A percentile compares a stretch with the other conserved stretches of the same genome.
phyloP scores from a whole-genome alignment of 2,888 invertebrate genomes.

The Agrochola lota region DNA sequence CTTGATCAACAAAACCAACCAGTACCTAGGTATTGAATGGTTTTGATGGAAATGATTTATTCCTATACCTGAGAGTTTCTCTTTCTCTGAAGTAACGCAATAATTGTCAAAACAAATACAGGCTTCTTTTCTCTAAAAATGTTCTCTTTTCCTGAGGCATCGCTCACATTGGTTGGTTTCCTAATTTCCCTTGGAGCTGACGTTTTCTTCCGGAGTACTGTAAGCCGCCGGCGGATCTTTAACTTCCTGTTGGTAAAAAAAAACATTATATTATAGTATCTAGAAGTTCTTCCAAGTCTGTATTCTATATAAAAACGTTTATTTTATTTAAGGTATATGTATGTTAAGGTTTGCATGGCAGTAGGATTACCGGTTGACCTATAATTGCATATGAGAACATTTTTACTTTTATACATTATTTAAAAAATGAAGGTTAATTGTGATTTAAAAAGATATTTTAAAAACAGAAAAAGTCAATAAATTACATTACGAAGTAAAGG shows the following conservation, averaged over 20 bases:
- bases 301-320: neutral
- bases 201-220: conserved; percentile 46
- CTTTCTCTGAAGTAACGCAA: neutral
- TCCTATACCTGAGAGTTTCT: neutral
- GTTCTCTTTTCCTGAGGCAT: conserved; percentile 16
- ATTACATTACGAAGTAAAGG: conserved; percentile 6
- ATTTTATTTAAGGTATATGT: neutral
- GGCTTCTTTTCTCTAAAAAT: conserved; percentile 7
- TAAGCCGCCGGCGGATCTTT: conserved; percentile 46
- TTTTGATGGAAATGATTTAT: too few relatives aligned
- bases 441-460: neutral
- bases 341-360: neutral
- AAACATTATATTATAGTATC: conserved; percentile 28
- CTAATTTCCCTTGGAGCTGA: conserved; percentile 58
- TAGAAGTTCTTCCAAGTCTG: conserved; percentile 1
- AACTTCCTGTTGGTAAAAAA: conserved; percentile 50
- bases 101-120: neutral
- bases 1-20: conserved; percentile 1
- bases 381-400: neutral
- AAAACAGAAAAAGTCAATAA: conserved; percentile 1
- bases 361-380: neutral
- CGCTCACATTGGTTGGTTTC: conserved; percentile 22
- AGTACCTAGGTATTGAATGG: neutral
- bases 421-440: conserved; percentile 6
- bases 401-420: neutral